phyloP scores from a whole-genome alignment of 2,113 vertebrate genomes.

The Candoia aspera region DNA sequence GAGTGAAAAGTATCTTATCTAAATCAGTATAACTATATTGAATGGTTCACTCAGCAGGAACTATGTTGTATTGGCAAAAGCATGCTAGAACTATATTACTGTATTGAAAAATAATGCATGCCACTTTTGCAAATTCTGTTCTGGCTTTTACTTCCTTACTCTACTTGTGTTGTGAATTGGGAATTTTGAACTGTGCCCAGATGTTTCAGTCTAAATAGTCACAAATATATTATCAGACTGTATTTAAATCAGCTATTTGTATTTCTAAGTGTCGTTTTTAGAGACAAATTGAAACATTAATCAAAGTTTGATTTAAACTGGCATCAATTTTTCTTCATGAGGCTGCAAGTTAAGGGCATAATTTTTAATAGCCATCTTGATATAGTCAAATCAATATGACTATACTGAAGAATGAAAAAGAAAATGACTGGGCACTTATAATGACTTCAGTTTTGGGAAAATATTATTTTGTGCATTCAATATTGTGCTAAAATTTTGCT shows the following conservation, averaged over 20 bases:
- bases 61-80: background rate
- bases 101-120: background rate
- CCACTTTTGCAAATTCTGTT: background rate
- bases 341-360: background rate
- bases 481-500: too few species aligned
- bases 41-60: background rate
- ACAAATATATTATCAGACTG: background rate
- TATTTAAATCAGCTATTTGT: background rate
- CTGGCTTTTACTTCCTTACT: background rate
- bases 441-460: background rate
- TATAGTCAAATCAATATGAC: background rate
- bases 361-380: background rate
- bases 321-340: background rate
- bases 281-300: background rate
- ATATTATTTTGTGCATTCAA: too few species aligned
- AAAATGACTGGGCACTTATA: too few species aligned
- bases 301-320: background rate
- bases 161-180: background rate
- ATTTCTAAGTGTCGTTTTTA: background rate
- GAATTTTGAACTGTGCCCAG: background rate
- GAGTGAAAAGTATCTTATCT: background rate
- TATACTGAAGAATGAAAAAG: background rate
- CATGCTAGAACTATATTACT: background rate
- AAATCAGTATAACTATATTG: background rate
- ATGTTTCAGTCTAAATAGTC: background rate